A percentile compares a stretch with the other conserved stretches of the same genome.
Conservation (phyloP, 2,113 vertebrate species). For the Halcyon malimbica region DNA sequence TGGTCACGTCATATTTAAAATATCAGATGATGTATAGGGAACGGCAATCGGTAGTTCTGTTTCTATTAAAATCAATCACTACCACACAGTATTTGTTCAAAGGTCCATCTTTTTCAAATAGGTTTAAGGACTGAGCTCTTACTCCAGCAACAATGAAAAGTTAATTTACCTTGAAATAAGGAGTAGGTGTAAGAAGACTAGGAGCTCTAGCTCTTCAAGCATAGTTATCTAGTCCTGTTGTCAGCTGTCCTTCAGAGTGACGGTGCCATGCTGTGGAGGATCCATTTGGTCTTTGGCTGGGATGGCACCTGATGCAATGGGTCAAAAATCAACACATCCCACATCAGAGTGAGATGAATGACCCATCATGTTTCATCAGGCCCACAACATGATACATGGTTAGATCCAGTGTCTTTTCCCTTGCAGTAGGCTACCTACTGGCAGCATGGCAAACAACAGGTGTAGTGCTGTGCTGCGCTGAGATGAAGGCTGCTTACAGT, state of each 20-base stretch:
- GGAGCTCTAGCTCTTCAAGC: constrained; percentile 26
- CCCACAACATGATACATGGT: neutral
- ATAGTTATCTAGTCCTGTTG: constrained; percentile 23
- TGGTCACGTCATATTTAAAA: neutral
- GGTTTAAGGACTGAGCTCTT: neutral
- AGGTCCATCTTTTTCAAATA: neutral
- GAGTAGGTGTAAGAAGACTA: constrained; percentile 3
- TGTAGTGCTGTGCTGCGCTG: neutral
- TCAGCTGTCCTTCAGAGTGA: constrained; percentile 17
- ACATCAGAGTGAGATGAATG: neutral
- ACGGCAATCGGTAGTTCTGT: neutral
- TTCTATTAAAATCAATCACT: neutral
- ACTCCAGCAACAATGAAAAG: constrained; percentile 1
- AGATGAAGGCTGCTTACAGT: neutral
- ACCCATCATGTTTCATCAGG: neutral
- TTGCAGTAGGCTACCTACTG: neutral
- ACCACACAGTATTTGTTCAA: neutral
- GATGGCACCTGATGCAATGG: neutral
- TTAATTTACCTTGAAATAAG: constrained; percentile 43
- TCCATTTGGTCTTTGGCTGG: constrained; percentile 21
- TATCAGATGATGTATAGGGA: neutral
- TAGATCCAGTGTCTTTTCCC: neutral
- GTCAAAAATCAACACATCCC: constrained; percentile 11
- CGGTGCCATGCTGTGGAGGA: neutral
- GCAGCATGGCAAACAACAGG: neutral